A percentile compares a stretch with the other conserved stretches of the same genome.
phyloP scores from a whole-genome alignment of 1,140 invertebrate genomes.

The Hypothenemus hampei region DNA sequence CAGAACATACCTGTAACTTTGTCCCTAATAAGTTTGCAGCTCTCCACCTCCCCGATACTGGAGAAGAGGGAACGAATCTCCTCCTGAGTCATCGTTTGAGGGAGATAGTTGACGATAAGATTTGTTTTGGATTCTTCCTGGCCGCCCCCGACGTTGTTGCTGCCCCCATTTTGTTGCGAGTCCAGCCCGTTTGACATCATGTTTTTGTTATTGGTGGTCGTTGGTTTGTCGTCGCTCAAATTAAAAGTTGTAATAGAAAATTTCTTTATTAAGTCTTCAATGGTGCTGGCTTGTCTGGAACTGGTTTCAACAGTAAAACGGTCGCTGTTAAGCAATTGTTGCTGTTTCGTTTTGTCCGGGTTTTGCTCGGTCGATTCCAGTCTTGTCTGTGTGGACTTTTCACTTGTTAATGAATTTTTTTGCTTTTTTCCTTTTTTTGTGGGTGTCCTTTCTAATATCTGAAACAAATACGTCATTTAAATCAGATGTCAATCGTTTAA shows the following conservation, averaged over 20 bases:
- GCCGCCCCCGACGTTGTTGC: constrained; percentile 60
- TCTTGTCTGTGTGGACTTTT: constrained; percentile 15
- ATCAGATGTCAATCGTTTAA: too few species aligned
- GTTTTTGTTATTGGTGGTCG: constrained; percentile 48
- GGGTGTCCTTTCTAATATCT: constrained; percentile 12
- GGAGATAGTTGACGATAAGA: constrained; percentile 99
- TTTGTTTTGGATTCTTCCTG: constrained; percentile 95
- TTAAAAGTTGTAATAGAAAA: constrained; percentile 34
- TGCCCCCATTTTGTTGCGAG: constrained; percentile 64
- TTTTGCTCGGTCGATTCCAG: constrained; percentile 19
- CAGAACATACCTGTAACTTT: constrained; percentile 93
- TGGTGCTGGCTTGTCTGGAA: constrained; percentile 26
- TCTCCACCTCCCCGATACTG: constrained; percentile 97
- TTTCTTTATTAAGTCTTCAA: constrained; percentile 34
- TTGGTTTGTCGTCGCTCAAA: constrained; percentile 36
- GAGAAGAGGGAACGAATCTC: constrained; percentile 96
- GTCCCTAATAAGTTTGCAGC: constrained; percentile 97
- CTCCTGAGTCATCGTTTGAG: constrained; percentile 99
- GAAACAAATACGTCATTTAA: too few species aligned
- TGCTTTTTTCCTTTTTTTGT: constrained; percentile 7
- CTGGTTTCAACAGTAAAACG: constrained; percentile 22
- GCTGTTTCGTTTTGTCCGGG: background rate
- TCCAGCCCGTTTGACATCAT: constrained; percentile 85
- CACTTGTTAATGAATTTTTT: too few species aligned
- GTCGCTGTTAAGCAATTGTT: constrained; percentile 10